phyloP scores from a whole-genome alignment of 2,888 invertebrate genomes.

The Carpatolechia fugitivella region DNA sequence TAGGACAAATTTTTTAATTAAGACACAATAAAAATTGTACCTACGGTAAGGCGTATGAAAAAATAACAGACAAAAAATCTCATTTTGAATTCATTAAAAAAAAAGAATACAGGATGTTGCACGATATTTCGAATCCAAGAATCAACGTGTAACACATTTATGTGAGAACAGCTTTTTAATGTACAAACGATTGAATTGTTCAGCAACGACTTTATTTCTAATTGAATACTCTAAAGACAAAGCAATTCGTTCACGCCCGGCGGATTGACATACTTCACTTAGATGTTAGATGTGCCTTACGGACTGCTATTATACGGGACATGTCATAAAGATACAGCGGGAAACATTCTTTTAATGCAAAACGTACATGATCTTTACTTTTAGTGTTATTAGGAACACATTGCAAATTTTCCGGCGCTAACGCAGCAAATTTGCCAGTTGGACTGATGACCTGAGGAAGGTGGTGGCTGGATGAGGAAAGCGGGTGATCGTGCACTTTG shows the following conservation, averaged over 20 bases:
- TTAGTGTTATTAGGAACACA: too few species aligned
- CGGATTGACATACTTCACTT: slow-evolving; percentile 18
- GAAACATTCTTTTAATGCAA: too few species aligned
- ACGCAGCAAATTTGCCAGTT: too few species aligned
- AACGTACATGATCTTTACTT: too few species aligned
- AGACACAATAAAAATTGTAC: too few species aligned
- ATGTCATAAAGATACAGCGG: neutral
- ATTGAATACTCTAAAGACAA: slow-evolving; percentile 8
- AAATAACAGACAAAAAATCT: neutral
- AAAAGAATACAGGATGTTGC: neutral
- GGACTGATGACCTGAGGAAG: too few species aligned
- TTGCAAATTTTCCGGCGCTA: too few species aligned
- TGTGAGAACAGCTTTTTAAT: neutral
- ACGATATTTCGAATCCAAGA: neutral
- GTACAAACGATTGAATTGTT: neutral
- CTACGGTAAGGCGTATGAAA: neutral
- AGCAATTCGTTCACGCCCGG: slow-evolving; percentile 14
- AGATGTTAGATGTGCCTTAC: neutral
- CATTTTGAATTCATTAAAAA: neutral
- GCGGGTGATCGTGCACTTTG: too few species aligned
- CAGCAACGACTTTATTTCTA: neutral
- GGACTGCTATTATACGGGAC: neutral
- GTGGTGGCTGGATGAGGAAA: too few species aligned
- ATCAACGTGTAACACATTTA: neutral
- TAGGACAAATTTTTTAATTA: too few species aligned